phyloP scores from a whole-genome alignment of 1,140 invertebrate genomes.

The Cardiocondyla obscurior region DNA sequence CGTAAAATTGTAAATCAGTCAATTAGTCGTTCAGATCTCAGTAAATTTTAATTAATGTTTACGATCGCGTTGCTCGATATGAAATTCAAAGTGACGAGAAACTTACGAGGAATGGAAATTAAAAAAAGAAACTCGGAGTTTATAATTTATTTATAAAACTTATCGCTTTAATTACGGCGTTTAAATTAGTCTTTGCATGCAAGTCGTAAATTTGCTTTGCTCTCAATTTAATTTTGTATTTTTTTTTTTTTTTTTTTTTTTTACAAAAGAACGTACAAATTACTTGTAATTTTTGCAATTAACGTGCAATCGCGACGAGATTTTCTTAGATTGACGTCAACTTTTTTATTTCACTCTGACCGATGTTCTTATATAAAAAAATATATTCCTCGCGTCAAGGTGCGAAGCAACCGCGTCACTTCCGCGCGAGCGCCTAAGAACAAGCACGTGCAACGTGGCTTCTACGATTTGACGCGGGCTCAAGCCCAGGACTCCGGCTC shows the following conservation, averaged over 20 bases:
- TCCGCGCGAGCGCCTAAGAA: background rate
- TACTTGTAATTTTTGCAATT: background rate
- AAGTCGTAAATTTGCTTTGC: background rate
- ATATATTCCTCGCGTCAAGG: constrained; percentile 31
- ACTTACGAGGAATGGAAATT: too few relatives aligned
- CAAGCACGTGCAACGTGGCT: constrained; percentile 66
- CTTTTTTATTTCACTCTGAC: background rate
- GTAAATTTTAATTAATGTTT: constrained; percentile 7
- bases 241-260: too few relatives aligned
- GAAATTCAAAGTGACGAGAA: background rate
- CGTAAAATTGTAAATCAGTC: too few relatives aligned
- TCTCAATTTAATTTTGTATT: background rate
- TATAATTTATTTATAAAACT: constrained; percentile 19
- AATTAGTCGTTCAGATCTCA: background rate
- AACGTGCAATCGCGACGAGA: background rate
- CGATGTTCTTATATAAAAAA: constrained; percentile 7
- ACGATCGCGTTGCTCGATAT: background rate
- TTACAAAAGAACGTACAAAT: background rate
- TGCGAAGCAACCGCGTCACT: background rate
- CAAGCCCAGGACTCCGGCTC: constrained; percentile 64
- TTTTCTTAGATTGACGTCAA: background rate
- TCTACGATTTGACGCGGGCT: constrained; percentile 78
- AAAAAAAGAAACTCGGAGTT: background rate
- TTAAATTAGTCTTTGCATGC: background rate
- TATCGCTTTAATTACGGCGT: background rate